A percentile compares a stretch with the other conserved stretches of the same genome.
Evolutionary conservation across 2,113 vertebrate species (phyloP).

Genomic region (Anoplopoma fimbria): DNA sequence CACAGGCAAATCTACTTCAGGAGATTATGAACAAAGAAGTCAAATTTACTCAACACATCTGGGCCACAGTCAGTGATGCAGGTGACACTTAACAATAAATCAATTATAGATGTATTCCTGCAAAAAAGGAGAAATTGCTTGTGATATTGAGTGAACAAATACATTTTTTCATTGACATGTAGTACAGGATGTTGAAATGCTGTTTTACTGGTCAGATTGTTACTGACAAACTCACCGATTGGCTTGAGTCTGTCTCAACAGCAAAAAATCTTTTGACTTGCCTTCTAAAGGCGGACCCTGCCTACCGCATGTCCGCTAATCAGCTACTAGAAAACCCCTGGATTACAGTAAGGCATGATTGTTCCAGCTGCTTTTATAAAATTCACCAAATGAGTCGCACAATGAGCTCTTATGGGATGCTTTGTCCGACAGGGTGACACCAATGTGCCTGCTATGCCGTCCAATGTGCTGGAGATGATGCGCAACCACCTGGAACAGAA

Average conservation of each 20-base stretch:
- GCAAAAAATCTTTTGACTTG: constrained; percentile 84
- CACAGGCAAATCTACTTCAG: constrained; percentile 87
- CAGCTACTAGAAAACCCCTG: constrained; percentile 86
- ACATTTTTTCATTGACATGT: not conserved
- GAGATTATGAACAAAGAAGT: constrained; percentile 84
- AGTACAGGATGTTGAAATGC: not conserved
- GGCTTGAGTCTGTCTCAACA: constrained; percentile 67
- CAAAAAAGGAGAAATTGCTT: not conserved
- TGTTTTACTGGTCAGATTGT: constrained; percentile 15
- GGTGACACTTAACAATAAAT: constrained; percentile 71
- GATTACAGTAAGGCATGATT: constrained; percentile 81
- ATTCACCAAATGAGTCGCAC: constrained; percentile 22
- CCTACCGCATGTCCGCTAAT: constrained; percentile 86
- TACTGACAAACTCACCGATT: constrained; percentile 21
- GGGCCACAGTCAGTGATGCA: constrained; percentile 83
- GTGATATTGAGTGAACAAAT: not conserved
- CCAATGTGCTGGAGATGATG: constrained; percentile 90
- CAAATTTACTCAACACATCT: constrained; percentile 80
- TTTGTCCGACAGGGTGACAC: constrained; percentile 84
- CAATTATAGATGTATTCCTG: not conserved
- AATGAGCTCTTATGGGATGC: constrained; percentile 21
- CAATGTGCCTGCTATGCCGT: constrained; percentile 67
- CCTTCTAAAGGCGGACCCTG: constrained; percentile 86
- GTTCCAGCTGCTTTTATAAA: constrained; percentile 35
- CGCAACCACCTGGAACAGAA: constrained; percentile 70